A percentile compares a stretch with the other conserved stretches of the same genome.
phyloP scores from a whole-genome alignment of 2,113 vertebrate genomes.

The Salvelinus alpinus region DNA sequence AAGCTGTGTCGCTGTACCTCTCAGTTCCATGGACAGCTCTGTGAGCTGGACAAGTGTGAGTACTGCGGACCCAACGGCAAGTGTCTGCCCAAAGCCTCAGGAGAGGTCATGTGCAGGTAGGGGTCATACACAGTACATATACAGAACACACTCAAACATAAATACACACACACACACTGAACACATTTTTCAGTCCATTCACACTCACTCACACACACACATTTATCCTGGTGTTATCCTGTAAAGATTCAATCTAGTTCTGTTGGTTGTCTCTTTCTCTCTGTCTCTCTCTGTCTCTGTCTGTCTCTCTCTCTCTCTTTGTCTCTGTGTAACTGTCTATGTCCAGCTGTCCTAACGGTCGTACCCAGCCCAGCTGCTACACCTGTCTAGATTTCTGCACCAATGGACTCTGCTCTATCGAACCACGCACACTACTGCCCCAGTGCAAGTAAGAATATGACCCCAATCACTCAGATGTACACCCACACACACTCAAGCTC shows the following conservation, averaged over 20 bases:
- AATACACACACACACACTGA: not conserved
- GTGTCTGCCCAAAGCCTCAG: slow-evolving; percentile 70
- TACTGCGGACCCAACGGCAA: slow-evolving; percentile 83
- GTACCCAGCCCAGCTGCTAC: slow-evolving; percentile 83
- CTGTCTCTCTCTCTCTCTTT: too few relatives aligned
- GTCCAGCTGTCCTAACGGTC: slow-evolving; percentile 82
- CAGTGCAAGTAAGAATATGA: slow-evolving; percentile 87
- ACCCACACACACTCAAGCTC: not conserved
- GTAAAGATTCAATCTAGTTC: too few relatives aligned
- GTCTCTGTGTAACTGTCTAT: slow-evolving; percentile 5
- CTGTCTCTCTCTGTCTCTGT: too few relatives aligned
- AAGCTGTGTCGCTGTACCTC: slow-evolving; percentile 82
- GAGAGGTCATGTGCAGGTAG: slow-evolving; percentile 87
- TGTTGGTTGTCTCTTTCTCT: too few relatives aligned
- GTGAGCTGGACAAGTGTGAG: slow-evolving; percentile 84
- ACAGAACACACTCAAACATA: not conserved
- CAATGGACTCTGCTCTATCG: slow-evolving; percentile 84
- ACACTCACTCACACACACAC: too few relatives aligned
- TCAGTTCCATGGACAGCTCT: slow-evolving; percentile 79
- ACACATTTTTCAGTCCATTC: too few relatives aligned
- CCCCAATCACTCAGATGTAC: not conserved
- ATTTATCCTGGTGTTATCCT: too few relatives aligned
- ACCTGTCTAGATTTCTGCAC: slow-evolving; percentile 84
- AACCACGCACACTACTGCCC: slow-evolving; percentile 78
- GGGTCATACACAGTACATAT: slow-evolving; percentile 10